A percentile compares a stretch with the other conserved stretches of the same genome.
Evolutionary conservation across 2,113 vertebrate genomes (phyloP).

Genomic region (Heterochromis multidens): DNA sequence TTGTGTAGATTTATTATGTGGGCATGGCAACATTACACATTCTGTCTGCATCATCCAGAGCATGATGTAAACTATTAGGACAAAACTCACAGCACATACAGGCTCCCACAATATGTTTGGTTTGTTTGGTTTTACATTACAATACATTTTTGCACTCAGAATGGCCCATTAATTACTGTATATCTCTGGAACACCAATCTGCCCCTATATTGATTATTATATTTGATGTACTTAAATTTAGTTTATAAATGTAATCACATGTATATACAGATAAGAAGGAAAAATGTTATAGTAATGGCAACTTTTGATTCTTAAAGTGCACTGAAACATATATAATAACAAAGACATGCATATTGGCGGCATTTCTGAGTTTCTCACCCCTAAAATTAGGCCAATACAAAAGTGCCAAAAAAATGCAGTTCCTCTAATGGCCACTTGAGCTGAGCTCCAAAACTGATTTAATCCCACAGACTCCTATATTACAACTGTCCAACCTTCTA

Average conservation of each 20-base stretch:
- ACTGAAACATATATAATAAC: accelerated
- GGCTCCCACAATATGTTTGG: no score
- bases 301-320: not conserved
- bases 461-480: not conserved
- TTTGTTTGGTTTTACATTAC: not conserved
- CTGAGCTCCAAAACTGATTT: not conserved
- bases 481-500: not conserved
- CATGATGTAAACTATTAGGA: not conserved
- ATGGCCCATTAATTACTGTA: not conserved
- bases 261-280: not conserved
- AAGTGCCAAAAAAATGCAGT: not conserved
- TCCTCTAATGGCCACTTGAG: not conserved
- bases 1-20: not conserved
- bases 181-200: not conserved
- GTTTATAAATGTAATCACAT: not conserved
- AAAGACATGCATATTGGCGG: accelerated
- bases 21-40: not conserved
- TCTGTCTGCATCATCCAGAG: not conserved
- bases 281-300: not conserved
- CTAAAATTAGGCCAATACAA: not conserved
- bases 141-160: not conserved
- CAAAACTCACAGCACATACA: no score
- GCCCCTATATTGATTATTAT: not conserved
- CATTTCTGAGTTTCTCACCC: not conserved
- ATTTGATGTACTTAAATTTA: not conserved